These are phyloP conservation scores for Halcyon leucocephala DNA, from an alignment of 2,797 vertebrate genomes.

Conservation along the genomic window DNA sequence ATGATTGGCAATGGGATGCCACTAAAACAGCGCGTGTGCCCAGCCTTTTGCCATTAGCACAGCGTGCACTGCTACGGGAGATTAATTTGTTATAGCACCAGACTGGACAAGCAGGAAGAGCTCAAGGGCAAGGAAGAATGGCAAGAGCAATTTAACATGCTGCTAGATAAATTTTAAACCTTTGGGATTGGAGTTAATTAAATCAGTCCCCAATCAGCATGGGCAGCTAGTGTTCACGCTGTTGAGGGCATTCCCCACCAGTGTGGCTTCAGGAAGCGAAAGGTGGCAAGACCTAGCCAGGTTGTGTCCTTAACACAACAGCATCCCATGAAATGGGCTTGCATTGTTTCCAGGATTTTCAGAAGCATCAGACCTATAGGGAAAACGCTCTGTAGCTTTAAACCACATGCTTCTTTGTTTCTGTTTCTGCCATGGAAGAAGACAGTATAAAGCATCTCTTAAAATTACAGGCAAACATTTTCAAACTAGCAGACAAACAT, in stretches of 20 bases:
- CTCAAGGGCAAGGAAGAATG: slow-evolving; percentile 1
- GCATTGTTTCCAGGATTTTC: background rate
- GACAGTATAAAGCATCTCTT: background rate
- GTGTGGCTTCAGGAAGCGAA: background rate
- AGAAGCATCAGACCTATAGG: background rate
- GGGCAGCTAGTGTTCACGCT: background rate
- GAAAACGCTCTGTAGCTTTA: background rate
- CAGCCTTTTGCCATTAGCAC: background rate
- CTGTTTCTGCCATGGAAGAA: background rate
- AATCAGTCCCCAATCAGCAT: background rate
- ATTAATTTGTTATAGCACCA: slow-evolving; percentile 4
- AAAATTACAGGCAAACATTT: background rate
- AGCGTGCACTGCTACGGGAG: background rate
- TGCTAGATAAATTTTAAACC: background rate
- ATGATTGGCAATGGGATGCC: background rate
- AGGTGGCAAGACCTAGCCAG: background rate
- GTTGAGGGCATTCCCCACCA: background rate
- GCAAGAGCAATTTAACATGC: background rate
- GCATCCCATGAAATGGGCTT: background rate
- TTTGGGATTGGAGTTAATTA: slow-evolving; percentile 9
- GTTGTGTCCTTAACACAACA: background rate
- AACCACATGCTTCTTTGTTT: background rate
- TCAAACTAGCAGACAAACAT: background rate
- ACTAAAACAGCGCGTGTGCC: background rate
- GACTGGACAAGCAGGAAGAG: slow-evolving; percentile 22